A percentile compares a stretch with the other conserved stretches of the same genome.
These are phyloP conservation scores for Onchidella celtica DNA, from an alignment of 2,888 invertebrate species.

Conservation along the genomic window DNA sequence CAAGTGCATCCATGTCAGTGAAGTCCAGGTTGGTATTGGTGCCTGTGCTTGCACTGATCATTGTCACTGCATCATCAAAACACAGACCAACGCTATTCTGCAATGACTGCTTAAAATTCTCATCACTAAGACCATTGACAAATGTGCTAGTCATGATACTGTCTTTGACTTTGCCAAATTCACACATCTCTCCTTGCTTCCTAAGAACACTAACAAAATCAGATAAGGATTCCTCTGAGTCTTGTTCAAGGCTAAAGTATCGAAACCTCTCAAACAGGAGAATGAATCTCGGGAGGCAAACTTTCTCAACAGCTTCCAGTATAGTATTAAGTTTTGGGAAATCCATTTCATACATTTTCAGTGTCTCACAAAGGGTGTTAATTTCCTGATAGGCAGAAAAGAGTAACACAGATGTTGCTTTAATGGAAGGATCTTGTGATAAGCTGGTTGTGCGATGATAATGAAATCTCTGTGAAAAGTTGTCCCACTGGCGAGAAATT, in stretches of 20 bases:
- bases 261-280: constrained; percentile 43
- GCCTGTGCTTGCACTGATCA: not conserved
- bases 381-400: constrained; percentile 19
- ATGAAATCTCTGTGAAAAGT: constrained; percentile 31
- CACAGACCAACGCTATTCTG: constrained; percentile 22
- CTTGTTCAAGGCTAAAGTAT: constrained; percentile 33
- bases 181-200: constrained; percentile 38
- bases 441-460: constrained; percentile 13
- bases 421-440: not conserved
- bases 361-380: constrained; percentile 1
- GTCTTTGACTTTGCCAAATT: constrained; percentile 39
- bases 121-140: constrained; percentile 33
- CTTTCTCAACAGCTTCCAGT: constrained; percentile 21
- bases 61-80: constrained; percentile 38
- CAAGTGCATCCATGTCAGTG: not conserved
- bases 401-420: constrained; percentile 20
- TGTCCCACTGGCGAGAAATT: constrained; percentile 12
- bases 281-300: constrained; percentile 35
- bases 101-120: constrained; percentile 20
- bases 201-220: constrained; percentile 32
- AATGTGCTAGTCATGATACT: constrained; percentile 36
- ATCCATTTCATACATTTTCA: constrained; percentile 25
- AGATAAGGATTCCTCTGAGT: constrained; percentile 16
- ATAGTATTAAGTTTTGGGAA: constrained; percentile 8
- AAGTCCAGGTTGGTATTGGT: not conserved